Conservation (phyloP, 2,797 vertebrate species). For the Geotrypetes seraphini region DNA sequence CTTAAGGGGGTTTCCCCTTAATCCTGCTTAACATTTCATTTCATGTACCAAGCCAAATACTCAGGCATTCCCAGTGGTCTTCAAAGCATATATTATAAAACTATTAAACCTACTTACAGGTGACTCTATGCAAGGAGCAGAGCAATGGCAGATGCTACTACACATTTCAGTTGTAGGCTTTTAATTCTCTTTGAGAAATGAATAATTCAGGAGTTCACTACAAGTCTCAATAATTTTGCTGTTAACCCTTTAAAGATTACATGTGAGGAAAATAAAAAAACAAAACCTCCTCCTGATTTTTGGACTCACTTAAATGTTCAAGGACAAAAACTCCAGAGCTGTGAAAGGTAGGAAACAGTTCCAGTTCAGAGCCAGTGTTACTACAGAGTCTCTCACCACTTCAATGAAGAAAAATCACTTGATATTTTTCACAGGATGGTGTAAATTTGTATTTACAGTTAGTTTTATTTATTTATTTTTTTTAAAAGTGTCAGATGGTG, state of each 20-base stretch:
- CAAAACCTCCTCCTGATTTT: constrained; percentile 19
- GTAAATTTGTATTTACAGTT: constrained; percentile 47
- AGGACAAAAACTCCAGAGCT: constrained; percentile 11
- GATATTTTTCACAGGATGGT: constrained; percentile 43
- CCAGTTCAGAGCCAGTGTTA: constrained; percentile 37
- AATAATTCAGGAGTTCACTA: constrained; percentile 51
- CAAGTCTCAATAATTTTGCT: constrained; percentile 44
- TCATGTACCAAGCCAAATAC: constrained; percentile 48
- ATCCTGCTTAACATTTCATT: constrained; percentile 40
- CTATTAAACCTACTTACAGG: constrained; percentile 47
- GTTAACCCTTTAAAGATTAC: constrained; percentile 62
- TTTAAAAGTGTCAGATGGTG: constrained; percentile 33
- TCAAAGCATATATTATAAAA: constrained; percentile 46
- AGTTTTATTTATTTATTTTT: too few relatives aligned
- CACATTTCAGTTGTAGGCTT: constrained; percentile 42
- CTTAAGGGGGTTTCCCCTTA: constrained; percentile 35
- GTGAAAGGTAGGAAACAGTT: constrained; percentile 22
- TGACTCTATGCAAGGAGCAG: constrained; percentile 59
- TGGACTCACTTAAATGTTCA: constrained; percentile 30
- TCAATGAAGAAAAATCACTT: constrained; percentile 58
- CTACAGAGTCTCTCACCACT: constrained; percentile 47
- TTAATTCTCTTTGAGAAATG: constrained; percentile 41
- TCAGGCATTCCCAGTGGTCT: constrained; percentile 51
- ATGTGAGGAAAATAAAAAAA: constrained; percentile 29
- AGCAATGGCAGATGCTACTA: constrained; percentile 49